Base-by-base conservation (phyloP, 2,113 vertebrate species). In the Limanda limanda region DNA sequence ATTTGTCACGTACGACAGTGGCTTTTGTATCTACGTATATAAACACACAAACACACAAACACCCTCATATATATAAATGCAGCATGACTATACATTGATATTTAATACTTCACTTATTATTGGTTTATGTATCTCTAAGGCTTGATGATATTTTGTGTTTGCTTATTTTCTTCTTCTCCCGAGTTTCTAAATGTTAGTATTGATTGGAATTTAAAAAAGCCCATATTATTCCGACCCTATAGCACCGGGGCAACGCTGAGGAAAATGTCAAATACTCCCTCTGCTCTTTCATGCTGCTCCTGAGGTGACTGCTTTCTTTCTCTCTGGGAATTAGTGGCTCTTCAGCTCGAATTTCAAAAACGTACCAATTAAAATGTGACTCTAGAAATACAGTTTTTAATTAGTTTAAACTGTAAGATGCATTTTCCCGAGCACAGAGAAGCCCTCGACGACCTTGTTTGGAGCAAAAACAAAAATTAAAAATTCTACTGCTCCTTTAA, bases 151-250 rank as follows among this genome's bases (percentile, higher is more conserved):
- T n/a, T 5, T 21, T 24, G 21, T 25, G 23, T 57, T 25, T 24
- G 47, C 18, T 21, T 57, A 14, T 24, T 31, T 58, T n/a, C 51
- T 27, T 4, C 56, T 58, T 15, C 20, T 3, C 23, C 56, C 6
- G 31, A 27, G 18, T 4, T 48, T 82, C 25, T 13, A 45, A 60
- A 55, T 56, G 21, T 70, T 48, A 14, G 27, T 71, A 60, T 81
- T 62, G 17, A 27, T 61, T 63, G 23, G 7, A 54, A 58, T 63
- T 52, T 60, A 1, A 56, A 48, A 57, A 23, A 21, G 24, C 24
- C 5, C 9, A 21, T 59, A 10, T 37, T 47, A 18, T 59, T 59
- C 1, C 55, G 52, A 35, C 3, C 20, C 6, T 20, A 24, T 13
- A 25, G 7, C 20, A 25, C n/a, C 8, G 3, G 13, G 3, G 17